A percentile compares a stretch with the other conserved stretches of the same genome.
phyloP scores from a whole-genome alignment of 2,888 invertebrate species.

The Petrolisthes cinctipes region DNA sequence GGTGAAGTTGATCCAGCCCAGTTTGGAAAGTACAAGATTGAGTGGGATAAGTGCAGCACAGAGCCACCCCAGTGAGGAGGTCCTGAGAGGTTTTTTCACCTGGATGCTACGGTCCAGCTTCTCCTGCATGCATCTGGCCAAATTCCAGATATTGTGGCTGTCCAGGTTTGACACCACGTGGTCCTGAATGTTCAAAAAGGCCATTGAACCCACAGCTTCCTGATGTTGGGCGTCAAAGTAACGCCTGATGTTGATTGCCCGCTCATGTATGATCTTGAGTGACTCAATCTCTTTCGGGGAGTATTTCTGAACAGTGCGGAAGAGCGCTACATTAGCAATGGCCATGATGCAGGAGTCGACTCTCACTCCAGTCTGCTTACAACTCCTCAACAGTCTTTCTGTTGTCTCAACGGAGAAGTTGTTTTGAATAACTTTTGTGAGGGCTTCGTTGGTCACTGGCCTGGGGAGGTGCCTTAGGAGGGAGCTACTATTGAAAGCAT shows the following conservation, averaged over 20 bases:
- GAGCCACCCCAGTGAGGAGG: background rate
- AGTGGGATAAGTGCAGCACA: conserved; percentile 31
- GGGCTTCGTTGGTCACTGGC: conserved; percentile 20
- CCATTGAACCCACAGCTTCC: conserved; percentile 49
- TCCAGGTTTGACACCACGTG: background rate
- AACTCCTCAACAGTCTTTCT: conserved; percentile 23
- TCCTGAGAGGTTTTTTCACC: background rate
- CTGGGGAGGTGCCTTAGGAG: conserved; percentile 33
- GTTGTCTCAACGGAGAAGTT: conserved; percentile 41
- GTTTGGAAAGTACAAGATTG: conserved; percentile 38
- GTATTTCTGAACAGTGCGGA: conserved; percentile 30
- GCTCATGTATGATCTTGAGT: conserved; percentile 27
- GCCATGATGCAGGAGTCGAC: conserved; percentile 52
- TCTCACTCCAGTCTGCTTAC: conserved; percentile 31
- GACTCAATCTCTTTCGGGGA: background rate
- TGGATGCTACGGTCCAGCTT: conserved; percentile 22
- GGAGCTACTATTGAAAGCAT: conserved; percentile 33
- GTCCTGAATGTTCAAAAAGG: conserved; percentile 10
- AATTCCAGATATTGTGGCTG: conserved; percentile 36
- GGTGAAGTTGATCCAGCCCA: conserved; percentile 43
- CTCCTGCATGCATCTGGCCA: conserved; percentile 39
- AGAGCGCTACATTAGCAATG: conserved; percentile 38
- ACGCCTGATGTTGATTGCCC: conserved; percentile 49
- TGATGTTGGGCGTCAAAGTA: conserved; percentile 27
- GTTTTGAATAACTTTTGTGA: conserved; percentile 33